Evolutionary conservation across 2,888 invertebrate genomes (phyloP).

Genomic region (Cerceris rybyensis): DNA sequence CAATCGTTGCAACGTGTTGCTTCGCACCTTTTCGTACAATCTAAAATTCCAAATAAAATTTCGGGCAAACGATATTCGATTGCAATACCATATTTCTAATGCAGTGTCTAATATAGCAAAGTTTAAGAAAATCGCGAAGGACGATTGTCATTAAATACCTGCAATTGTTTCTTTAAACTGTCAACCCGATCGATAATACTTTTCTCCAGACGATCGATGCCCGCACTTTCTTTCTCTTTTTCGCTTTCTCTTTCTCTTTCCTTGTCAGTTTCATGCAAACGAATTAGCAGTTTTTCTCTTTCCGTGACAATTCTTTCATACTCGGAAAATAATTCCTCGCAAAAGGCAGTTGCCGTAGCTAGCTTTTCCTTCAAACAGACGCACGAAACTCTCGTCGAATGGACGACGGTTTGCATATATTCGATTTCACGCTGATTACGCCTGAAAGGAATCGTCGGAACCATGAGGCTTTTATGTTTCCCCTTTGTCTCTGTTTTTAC

Average conservation of each 20-base stretch:
- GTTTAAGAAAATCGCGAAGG: too few species aligned
- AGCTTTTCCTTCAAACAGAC: conserved; percentile 83
- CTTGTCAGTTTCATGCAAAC: conserved; percentile 73
- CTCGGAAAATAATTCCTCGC: conserved; percentile 83
- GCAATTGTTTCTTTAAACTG: conserved; percentile 82
- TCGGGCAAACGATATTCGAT: background rate
- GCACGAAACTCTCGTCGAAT: conserved; percentile 82
- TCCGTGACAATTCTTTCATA: conserved; percentile 83
- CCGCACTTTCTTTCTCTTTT: conserved; percentile 74
- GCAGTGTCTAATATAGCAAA: background rate
- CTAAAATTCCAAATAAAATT: conserved; percentile 71
- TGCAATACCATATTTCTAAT: background rate
- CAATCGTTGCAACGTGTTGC: conserved; percentile 83
- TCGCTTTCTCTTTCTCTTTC: conserved; percentile 75
- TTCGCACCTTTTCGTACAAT: conserved; percentile 83
- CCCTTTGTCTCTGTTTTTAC: too few species aligned
- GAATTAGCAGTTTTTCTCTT: conserved; percentile 67
- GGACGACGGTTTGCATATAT: conserved; percentile 81
- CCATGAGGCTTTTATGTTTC: too few species aligned
- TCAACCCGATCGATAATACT: conserved; percentile 83
- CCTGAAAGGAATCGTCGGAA: conserved; percentile 70
- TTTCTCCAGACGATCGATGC: conserved; percentile 79
- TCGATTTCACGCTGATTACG: conserved; percentile 82
- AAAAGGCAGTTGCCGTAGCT: conserved; percentile 83
- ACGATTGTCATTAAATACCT: conserved; percentile 74